Base-by-base conservation (phyloP, 2,113 vertebrate species). In the Gorsachius goisagi region DNA sequence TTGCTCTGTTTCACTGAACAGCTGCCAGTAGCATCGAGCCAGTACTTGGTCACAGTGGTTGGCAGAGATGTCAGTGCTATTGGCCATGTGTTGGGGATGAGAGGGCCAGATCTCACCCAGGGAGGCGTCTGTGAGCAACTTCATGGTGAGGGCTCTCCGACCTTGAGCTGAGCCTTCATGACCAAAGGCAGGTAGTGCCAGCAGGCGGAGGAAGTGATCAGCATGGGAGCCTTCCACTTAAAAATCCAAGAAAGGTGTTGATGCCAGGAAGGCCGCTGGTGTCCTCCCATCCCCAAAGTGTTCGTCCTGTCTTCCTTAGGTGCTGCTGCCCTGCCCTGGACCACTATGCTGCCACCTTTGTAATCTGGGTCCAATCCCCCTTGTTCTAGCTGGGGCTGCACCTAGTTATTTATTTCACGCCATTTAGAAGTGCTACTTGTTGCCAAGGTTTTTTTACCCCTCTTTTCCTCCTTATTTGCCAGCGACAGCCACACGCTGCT, bases 391-490 rank as follows among this genome's bases (percentile, higher is more conserved):
- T 41, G 2, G 0, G 47, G 35, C 85, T 45, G 49, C 58, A 89
- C 44, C 56, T 60, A 8, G 16, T 77, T 95, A 72, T 37, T 95
- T 68, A 78, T 90, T 93, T 96, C 88, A 64, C 41, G 18, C 94
- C 55, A 15, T 92, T 97, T 87, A 87, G 91, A 94, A 96, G 93
- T 88, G 93, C 95, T 95, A 97, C 96, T 97, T 96, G 95, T 98
- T 97, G 97, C 96, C 97, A 97, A 93, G 97, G 91, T 60, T 84
- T 85, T 85, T 91, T 86, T 93, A 69, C 71, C 85, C 78, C 63
- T 82, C 90, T 81, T 93, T 84, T 95, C 79, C 89, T 94, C 53
- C 79, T 81, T 92, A 86, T 90, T 91, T 94, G 95, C 95, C 93
- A 88, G 94, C 14, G 19, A 73, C 69, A 95, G 93, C 92, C 95